Base-by-base conservation (phyloP, 2,888 invertebrate genomes). In the Drosophila diplacantha region DNA sequence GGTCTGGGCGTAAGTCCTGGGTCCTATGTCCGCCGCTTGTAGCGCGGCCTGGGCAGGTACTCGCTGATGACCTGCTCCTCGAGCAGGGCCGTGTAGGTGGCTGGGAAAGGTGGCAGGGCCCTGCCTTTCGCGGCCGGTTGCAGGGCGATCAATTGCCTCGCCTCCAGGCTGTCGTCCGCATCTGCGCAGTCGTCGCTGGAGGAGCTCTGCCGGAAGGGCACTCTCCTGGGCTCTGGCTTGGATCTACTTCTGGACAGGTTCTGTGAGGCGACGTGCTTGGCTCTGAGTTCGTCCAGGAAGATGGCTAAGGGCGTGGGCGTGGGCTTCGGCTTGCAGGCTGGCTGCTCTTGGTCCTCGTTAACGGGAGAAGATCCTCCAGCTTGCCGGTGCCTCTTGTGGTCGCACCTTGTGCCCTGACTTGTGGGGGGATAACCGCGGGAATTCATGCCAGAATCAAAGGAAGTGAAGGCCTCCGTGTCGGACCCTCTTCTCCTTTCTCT, bases 381-480 rank as follows among this genome's bases (percentile, higher is more conserved):
- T 24, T 22, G 24, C 7, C 50, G 41, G 5, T 1, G 5, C 3
- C 11, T 3, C 12, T 9, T 12, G 12, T 31, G 7, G 8, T 5
- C 6, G 22, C n/a, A n/a, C 6, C 6, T 47, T 1, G 4, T 5
- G 14, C 16, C 24, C 16, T 11, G 35, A 22, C 20, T 32, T 1
- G 26, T 2, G 0, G 12, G 6, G 18, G 44, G 50, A 12, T 73
- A 43, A 0, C 57, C 53, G 1, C n/a, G 20, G 9, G 72, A 78
- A 8, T 66, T 66, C 41, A 70, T 11, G 4, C 72, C 81, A 16
- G 81, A 75, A 0, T 44, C 26, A 3, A 66, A 4, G 5, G 68
- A 52, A 0, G 44, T 54, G 2, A 56, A 47, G 31, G 44, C 14
- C n/a, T 9, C 44, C 9, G 14, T 5, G 1, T 31, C 31, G 20